Evolutionary conservation across 2,888 invertebrate species (phyloP).

Genomic region (Pristionchus entomophagus): DNA sequence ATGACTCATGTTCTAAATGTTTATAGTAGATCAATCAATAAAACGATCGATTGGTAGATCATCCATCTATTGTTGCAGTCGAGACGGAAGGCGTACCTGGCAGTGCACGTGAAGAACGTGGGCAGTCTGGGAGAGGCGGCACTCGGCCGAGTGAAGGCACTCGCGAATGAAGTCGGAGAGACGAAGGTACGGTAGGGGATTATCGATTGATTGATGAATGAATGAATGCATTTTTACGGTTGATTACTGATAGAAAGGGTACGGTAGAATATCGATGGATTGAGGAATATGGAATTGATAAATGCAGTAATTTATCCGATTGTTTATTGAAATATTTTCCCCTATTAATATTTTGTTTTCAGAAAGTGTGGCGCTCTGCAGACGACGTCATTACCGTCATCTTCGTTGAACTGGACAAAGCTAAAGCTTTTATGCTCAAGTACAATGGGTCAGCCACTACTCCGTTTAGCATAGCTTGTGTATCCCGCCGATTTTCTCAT

Average conservation of each 20-base stretch:
- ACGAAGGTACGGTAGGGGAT: slow-evolving; percentile 17
- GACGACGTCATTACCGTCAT: slow-evolving; percentile 68
- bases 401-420: slow-evolving; percentile 70
- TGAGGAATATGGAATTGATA: background rate
- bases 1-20: background rate
- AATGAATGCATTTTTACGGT: background rate
- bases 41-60: background rate
- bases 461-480: background rate
- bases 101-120: slow-evolving; percentile 66
- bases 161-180: slow-evolving; percentile 45
- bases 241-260: background rate
- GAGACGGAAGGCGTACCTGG: slow-evolving; percentile 67
- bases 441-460: slow-evolving; percentile 66
- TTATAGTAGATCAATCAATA: background rate
- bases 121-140: slow-evolving; percentile 52
- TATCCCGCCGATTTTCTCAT: background rate
- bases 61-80: background rate
- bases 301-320: background rate
- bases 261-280: background rate
- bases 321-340: background rate
- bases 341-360: too few species aligned
- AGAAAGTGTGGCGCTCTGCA: slow-evolving; percentile 70
- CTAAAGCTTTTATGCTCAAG: slow-evolving; percentile 72
- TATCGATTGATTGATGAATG: background rate
- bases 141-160: slow-evolving; percentile 46